Conservation (phyloP, 23 tunicate species). For the Diplosoma virens region DNA sequence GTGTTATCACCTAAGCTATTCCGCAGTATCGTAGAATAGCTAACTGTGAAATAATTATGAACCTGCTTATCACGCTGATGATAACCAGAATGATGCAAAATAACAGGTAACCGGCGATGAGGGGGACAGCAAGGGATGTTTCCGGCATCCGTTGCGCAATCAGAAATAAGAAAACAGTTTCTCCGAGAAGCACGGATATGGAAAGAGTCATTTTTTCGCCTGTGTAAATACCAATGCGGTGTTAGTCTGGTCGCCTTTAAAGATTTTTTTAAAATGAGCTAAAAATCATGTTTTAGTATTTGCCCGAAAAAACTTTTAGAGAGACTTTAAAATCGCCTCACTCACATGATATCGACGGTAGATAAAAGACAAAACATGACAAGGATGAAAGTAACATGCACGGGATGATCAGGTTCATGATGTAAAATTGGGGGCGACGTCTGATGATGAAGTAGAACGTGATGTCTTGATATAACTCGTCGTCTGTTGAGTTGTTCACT, state of each 20-base stretch:
- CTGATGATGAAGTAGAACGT: slow-evolving; percentile 73
- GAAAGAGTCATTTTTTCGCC: slow-evolving; percentile 99
- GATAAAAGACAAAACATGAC: slow-evolving; percentile 86
- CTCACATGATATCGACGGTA: slow-evolving; percentile 93
- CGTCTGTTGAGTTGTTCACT: slow-evolving; percentile 32
- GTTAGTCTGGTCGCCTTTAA: neutral
- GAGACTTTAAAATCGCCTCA: neutral
- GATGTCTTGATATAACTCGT: slow-evolving; percentile 57
- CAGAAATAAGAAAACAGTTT: slow-evolving; percentile 98
- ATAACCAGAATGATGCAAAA: slow-evolving; percentile 90
- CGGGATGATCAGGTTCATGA: slow-evolving; percentile 85
- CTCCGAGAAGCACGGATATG: slow-evolving; percentile 93
- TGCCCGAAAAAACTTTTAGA: neutral
- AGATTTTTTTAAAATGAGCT: neutral
- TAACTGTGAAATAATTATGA: too few relatives aligned
- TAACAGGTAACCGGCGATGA: slow-evolving; percentile 89
- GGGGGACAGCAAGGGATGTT: slow-evolving; percentile 95
- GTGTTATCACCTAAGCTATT: too few relatives aligned
- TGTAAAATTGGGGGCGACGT: slow-evolving; percentile 87
- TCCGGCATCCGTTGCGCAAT: slow-evolving; percentile 97
- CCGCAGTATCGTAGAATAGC: too few relatives aligned
- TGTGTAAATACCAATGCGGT: neutral
- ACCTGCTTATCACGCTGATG: slow-evolving; percentile 80
- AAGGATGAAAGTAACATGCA: slow-evolving; percentile 69
- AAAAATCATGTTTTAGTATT: neutral